Percentiles rank a stretch among this genome's conserved stretches.
These are phyloP conservation scores for Etheostoma perlongum DNA, from an alignment of 2,797 vertebrate genomes.

Conservation along the genomic window DNA sequence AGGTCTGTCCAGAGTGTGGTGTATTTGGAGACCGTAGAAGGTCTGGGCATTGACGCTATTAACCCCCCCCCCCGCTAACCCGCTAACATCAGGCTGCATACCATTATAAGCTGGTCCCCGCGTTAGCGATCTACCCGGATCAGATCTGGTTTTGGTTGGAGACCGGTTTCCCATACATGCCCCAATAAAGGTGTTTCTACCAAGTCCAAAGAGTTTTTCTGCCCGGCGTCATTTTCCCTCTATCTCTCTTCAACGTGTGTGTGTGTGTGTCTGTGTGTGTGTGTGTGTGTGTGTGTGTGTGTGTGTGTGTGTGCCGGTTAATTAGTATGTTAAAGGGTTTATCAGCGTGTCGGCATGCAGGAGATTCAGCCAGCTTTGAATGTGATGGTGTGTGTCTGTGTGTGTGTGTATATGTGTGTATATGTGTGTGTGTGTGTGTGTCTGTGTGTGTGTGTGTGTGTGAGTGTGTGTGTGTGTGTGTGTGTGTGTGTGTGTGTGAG, in stretches of 20 bases:
- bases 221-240: too few species aligned
- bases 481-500: constrained; percentile 22
- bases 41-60: too few species aligned
- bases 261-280: background rate
- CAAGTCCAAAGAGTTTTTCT: too few species aligned
- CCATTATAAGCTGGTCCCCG: too few species aligned
- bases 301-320: constrained; percentile 49
- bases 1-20: too few species aligned
- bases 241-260: background rate
- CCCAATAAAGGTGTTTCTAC: too few species aligned
- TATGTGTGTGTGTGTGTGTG: constrained; percentile 50
- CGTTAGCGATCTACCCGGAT: too few species aligned
- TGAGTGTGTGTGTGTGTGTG: constrained; percentile 34
- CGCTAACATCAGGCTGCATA: too few species aligned
- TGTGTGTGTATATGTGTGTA: constrained; percentile 17
- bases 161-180: too few species aligned
- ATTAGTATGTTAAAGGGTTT: constrained; percentile 69
- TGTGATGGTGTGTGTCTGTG: constrained; percentile 32
- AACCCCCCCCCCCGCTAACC: too few species aligned
- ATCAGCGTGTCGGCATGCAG: constrained; percentile 69
- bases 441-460: constrained; percentile 12
- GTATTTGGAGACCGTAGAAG: too few species aligned
- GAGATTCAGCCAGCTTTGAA: constrained; percentile 65
- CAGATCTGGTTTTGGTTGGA: too few species aligned
- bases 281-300: background rate